Conservation (phyloP, 2,888 invertebrate species). For the Podotricha telesiphe region DNA sequence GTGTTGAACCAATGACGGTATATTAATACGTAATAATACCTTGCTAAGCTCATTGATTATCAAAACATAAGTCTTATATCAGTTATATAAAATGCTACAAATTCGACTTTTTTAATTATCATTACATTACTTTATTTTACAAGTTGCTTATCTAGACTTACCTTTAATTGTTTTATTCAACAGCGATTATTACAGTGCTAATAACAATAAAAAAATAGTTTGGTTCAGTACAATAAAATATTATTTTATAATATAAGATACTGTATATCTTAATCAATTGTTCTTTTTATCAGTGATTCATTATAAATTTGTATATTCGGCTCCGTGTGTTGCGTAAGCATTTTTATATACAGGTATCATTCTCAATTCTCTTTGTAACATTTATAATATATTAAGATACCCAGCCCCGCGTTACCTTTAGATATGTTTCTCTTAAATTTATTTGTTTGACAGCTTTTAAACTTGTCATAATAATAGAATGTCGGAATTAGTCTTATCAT, state of each 20-base stretch:
- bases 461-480: background rate
- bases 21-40: background rate
- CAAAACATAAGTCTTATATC: background rate
- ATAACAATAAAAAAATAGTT: conserved; percentile 8
- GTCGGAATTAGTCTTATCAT: background rate
- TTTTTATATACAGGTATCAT: background rate
- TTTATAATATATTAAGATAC: too few relatives aligned
- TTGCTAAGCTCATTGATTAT: conserved; percentile 1
- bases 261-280: background rate
- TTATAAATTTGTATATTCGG: background rate
- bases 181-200: background rate
- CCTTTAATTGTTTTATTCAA: background rate
- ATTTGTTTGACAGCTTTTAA: background rate
- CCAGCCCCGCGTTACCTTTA: too few relatives aligned
- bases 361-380: too few relatives aligned
- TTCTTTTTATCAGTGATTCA: conserved; percentile 1
- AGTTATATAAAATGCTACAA: background rate
- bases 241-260: background rate
- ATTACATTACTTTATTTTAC: background rate
- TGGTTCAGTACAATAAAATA: background rate
- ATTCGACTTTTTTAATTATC: background rate
- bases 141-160: background rate
- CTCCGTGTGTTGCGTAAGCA: background rate
- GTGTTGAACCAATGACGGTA: conserved; percentile 4
- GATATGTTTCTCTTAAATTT: too few relatives aligned